Evolutionary conservation across 2,797 vertebrate genomes (phyloP).

Genomic region (Cynodonichthys magdalenae): DNA sequence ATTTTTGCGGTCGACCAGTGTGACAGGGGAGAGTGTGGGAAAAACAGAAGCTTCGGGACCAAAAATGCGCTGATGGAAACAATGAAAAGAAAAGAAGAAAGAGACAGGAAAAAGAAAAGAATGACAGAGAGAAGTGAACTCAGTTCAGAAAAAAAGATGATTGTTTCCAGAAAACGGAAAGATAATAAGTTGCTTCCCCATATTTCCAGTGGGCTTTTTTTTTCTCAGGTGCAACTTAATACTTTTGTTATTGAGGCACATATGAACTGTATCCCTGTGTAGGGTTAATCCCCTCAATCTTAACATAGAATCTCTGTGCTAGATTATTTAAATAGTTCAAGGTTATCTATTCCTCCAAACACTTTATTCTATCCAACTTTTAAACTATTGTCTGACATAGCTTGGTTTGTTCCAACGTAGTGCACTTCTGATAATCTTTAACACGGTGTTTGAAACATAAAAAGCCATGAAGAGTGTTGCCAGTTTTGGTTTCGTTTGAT

Average conservation of each 20-base stretch:
- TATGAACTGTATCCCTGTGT: conserved; percentile 70
- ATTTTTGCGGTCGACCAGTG: conserved; percentile 95
- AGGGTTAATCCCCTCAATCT: conserved; percentile 46
- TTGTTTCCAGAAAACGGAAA: conserved; percentile 74
- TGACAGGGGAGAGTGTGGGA: conserved; percentile 98
- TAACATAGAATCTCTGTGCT: conserved; percentile 68
- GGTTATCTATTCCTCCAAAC: conserved; percentile 51
- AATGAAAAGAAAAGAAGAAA: conserved; percentile 73
- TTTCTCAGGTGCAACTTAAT: conserved; percentile 69
- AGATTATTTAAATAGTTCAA: conserved; percentile 59
- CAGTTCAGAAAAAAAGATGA: conserved; percentile 76
- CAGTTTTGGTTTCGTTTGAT: conserved; percentile 21
- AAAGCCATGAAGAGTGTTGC: conserved; percentile 8
- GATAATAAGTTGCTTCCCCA: conserved; percentile 77
- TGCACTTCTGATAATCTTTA: conserved; percentile 30
- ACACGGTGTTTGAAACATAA: conserved; percentile 10
- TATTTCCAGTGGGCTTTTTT: conserved; percentile 62
- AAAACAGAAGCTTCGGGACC: conserved; percentile 93
- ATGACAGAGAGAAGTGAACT: conserved; percentile 84
- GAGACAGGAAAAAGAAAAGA: conserved; percentile 62
- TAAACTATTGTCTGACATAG: conserved; percentile 39
- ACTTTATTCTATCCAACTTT: conserved; percentile 48
- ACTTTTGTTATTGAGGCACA: conserved; percentile 70
- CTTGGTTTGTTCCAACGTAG: conserved; percentile 15
- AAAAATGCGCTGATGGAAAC: conserved; percentile 90